Base-by-base conservation (phyloP, 1,140 invertebrate genomes). In the Streblospio benedicti region DNA sequence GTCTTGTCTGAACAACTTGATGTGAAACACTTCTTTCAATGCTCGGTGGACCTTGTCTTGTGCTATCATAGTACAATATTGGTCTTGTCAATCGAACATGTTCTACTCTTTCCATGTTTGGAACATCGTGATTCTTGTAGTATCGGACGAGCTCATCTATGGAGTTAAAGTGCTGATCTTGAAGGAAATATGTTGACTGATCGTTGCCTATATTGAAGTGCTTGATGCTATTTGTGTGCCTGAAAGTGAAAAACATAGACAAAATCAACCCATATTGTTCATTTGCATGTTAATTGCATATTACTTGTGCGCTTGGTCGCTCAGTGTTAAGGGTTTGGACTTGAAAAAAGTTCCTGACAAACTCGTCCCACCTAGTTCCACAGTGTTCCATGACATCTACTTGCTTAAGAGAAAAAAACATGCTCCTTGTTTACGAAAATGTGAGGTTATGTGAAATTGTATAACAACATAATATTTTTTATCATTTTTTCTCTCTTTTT, bases 41-140 rank as follows among this genome's bases (percentile, higher is more conserved):
- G 25, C 45, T 28, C 25, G 25, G 45, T 47, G 45, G 45, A 47
- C 5, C 25, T 28, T 47, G 16, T 47, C 2, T 53, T n/a, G 9
- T 56, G 20, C 2, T 31, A 14, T 53, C 25, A 9, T n/a, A n/a
- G 41, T 58, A 25, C 14, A n/a, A 18, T 5, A 58, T 58, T 27
- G 56, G 56, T n/a, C 14, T 28, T n/a, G 2, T 25, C 3, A 58
- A 20, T 2, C 41, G 56, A 27, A 58, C 38, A 30, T 58, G 35
- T 20, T 4, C 27, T 27, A 58, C 32, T n/a, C 41, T 44, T 45
- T 58, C 56, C 20, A 58, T 25, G 43, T 58, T 58, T n/a, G 56
- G 56, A 12, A 58, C 56, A 18, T 58, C 56, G 6, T 58, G 4
- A 1, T 41, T 31, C 4, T 16, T 45, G 43, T 58, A 58, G 56